phyloP scores from a whole-genome alignment of 2,888 invertebrate species.

The Erebia palarica region DNA sequence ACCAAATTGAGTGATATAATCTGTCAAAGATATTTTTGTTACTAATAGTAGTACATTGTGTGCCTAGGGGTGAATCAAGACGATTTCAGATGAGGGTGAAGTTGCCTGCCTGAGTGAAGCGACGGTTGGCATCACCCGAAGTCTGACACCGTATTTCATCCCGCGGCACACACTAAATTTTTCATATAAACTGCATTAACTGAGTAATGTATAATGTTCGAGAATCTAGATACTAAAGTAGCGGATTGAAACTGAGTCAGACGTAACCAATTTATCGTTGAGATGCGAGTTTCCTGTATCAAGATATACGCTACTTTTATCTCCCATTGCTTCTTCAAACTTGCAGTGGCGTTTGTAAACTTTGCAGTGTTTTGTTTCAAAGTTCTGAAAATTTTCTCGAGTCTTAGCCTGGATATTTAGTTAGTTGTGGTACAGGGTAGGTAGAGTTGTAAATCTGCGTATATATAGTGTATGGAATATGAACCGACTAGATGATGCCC shows the following conservation, averaged over 20 bases:
- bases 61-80: too few species aligned
- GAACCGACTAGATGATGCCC: background rate
- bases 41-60: too few species aligned
- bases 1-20: too few species aligned
- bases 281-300: conserved; percentile 57
- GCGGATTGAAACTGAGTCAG: conserved; percentile 13
- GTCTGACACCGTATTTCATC: too few species aligned
- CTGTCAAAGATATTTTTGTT: too few species aligned
- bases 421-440: background rate
- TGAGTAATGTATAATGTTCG: background rate
- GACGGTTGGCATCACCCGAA: too few species aligned
- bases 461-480: background rate
- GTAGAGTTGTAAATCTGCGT: too few species aligned
- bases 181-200: too few species aligned
- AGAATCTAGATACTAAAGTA: background rate
- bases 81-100: too few species aligned
- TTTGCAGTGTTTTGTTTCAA: conserved; percentile 17
- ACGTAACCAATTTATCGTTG: conserved; percentile 50
- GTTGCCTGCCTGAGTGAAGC: too few species aligned
- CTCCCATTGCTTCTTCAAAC: conserved; percentile 54
- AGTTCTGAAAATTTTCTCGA: conserved; percentile 6
- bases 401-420: conserved; percentile 8
- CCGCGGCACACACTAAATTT: too few species aligned
- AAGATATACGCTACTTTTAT: conserved; percentile 56
- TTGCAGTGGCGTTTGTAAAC: conserved; percentile 27